These are phyloP conservation scores for Zosterops pallidus DNA, from an alignment of 2,113 vertebrate species.

Conservation along the genomic window DNA sequence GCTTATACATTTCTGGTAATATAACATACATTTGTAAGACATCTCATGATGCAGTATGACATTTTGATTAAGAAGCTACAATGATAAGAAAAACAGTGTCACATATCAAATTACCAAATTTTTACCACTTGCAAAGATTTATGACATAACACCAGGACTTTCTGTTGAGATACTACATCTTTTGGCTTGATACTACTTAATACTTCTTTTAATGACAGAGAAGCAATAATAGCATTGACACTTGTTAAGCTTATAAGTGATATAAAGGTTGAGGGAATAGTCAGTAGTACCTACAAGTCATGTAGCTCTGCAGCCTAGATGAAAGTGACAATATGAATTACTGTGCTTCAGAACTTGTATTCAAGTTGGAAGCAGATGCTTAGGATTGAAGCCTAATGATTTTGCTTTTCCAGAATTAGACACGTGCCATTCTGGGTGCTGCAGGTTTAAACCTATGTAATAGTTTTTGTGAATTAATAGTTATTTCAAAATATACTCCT, in stretches of 20 bases:
- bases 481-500: neutral
- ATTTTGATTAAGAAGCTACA: slow-evolving; percentile 4
- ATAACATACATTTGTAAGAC: neutral
- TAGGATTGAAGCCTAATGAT: neutral
- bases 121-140: neutral
- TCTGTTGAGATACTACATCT: neutral
- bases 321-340: neutral
- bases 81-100: neutral
- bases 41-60: neutral
- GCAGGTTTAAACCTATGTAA: neutral
- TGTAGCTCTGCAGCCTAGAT: neutral
- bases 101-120: neutral
- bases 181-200: neutral
- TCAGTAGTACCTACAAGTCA: neutral
- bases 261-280: neutral
- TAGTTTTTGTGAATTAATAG: neutral
- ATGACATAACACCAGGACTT: neutral
- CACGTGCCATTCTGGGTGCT: neutral
- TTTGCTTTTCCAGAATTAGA: neutral
- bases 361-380: neutral
- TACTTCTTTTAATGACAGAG: neutral
- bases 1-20: neutral
- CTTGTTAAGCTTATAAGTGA: neutral
- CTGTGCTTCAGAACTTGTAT: neutral
- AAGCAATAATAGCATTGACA: neutral